Evolutionary conservation across 2,888 invertebrate species (phyloP).

Genomic region (Ptilodon capucinus): DNA sequence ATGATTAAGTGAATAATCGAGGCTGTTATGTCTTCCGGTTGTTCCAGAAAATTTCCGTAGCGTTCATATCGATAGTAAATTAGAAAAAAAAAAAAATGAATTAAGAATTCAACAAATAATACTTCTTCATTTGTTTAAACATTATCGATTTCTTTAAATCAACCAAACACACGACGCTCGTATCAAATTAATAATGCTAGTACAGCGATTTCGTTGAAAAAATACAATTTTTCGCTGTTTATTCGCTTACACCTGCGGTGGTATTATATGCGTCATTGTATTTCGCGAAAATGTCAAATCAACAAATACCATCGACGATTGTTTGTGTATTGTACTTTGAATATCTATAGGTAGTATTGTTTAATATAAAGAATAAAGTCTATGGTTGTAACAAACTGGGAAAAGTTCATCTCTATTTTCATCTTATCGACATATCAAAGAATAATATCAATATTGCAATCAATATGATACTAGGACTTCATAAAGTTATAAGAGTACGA

Average conservation of each 20-base stretch:
- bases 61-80: not conserved
- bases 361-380: not conserved
- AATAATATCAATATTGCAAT: too few species aligned
- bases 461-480: too few species aligned
- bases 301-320: not conserved
- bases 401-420: too few species aligned
- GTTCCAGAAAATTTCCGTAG: not conserved
- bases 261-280: not conserved
- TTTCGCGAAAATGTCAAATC: not conserved
- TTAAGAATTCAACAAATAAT: too few species aligned
- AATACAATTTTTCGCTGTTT: not conserved
- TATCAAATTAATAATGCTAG: not conserved
- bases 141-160: not conserved
- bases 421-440: too few species aligned
- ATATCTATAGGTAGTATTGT: not conserved
- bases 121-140: too few species aligned
- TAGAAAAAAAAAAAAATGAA: too few species aligned
- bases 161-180: not conserved
- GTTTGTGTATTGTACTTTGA: not conserved
- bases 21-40: conserved; percentile 23
- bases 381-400: too few species aligned
- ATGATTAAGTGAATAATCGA: conserved; percentile 11
- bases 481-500: too few species aligned
- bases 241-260: not conserved
- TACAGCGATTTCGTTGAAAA: not conserved